Percentiles rank a stretch among this genome's conserved stretches.
These are phyloP conservation scores for Gallinago undulata DNA, from an alignment of 2,113 vertebrate genomes.

Conservation along the genomic window DNA sequence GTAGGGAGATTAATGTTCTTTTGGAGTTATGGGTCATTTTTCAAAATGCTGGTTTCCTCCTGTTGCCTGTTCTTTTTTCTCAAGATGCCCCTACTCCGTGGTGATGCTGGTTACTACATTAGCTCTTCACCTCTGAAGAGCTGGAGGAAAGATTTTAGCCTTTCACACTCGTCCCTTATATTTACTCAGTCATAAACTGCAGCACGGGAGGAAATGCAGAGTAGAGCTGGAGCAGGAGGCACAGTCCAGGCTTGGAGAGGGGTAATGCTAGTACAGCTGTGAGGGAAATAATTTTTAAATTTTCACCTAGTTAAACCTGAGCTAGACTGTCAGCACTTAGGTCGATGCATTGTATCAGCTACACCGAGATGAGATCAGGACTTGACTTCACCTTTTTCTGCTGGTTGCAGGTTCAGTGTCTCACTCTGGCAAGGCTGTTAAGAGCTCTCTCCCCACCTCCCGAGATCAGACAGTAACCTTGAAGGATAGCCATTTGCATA, in stretches of 20 bases:
- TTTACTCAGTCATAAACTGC: neutral
- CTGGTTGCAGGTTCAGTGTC: neutral
- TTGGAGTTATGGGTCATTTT: neutral
- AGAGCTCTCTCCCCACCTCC: neutral
- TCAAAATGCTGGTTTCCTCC: neutral
- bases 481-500: slow-evolving; percentile 11
- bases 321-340: neutral
- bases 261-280: neutral
- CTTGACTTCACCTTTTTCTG: neutral
- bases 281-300: neutral
- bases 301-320: neutral
- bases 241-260: neutral
- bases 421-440: neutral
- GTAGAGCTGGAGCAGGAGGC: neutral
- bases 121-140: neutral
- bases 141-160: neutral
- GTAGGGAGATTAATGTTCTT: neutral
- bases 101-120: neutral
- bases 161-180: neutral
- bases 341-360: neutral
- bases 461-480: neutral
- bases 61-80: slow-evolving; percentile 1
- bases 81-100: neutral
- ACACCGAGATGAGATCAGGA: neutral
- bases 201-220: neutral